Conservation (phyloP, 92 coral and sea anemone genomes). For the Pocillopora grandis region DNA sequence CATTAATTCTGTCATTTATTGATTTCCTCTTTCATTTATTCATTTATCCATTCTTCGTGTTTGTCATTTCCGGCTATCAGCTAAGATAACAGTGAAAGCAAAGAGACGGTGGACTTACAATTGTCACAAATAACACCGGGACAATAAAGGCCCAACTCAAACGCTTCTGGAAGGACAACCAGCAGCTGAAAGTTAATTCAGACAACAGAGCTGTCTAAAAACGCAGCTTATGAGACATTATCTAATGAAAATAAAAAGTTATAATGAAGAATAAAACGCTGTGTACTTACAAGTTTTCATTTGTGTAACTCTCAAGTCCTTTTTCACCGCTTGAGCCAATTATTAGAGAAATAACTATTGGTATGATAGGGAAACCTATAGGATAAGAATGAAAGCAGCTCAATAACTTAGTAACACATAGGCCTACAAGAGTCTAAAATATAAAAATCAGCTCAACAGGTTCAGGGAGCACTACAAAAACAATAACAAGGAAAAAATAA, state of each 20-base stretch:
- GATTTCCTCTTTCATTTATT: background rate
- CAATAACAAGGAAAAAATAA: too few relatives aligned
- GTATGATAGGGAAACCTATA: constrained; percentile 67
- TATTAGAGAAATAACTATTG: constrained; percentile 51
- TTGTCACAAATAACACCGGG: constrained; percentile 62
- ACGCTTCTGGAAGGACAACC: constrained; percentile 69
- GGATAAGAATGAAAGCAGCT: background rate
- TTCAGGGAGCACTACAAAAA: too few relatives aligned
- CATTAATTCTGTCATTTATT: too few relatives aligned
- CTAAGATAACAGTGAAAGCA: too few relatives aligned
- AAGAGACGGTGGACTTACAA: constrained; percentile 45
- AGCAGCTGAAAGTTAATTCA: constrained; percentile 50
- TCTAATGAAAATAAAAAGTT: background rate
- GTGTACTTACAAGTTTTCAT: constrained; percentile 65
- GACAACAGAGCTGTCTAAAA: background rate
- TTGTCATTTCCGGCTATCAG: too few relatives aligned
- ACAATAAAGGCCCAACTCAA: constrained; percentile 77
- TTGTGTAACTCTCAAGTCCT: constrained; percentile 61
- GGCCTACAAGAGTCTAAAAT: too few relatives aligned
- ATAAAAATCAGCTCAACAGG: too few relatives aligned
- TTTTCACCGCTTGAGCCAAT: constrained; percentile 48
- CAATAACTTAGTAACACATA: too few relatives aligned
- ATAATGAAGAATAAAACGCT: too few relatives aligned
- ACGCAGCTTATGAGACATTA: background rate
- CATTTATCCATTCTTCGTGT: background rate